Evolutionary conservation across 2,797 vertebrate genomes (phyloP).

Genomic region (Picus viridis): DNA sequence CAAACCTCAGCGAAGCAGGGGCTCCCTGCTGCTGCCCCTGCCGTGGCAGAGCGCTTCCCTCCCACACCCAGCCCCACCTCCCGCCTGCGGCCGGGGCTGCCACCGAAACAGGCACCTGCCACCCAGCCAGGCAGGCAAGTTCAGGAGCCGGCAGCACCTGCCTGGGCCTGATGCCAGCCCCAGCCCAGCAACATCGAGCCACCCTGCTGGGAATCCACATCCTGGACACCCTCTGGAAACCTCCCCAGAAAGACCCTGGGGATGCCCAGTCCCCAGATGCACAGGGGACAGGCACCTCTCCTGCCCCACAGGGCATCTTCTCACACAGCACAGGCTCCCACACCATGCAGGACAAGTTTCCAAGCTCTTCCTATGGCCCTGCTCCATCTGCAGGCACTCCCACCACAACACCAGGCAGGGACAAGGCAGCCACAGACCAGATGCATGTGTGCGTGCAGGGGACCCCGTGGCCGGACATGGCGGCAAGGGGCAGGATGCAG

Average conservation of each 20-base stretch:
- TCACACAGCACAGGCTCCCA: fast-evolving
- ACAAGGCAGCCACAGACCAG: background rate
- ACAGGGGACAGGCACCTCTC: background rate
- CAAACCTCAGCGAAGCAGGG: background rate
- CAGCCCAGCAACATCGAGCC: background rate
- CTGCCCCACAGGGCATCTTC: background rate
- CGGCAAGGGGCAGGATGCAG: constrained; percentile 26
- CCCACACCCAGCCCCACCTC: constrained; percentile 65
- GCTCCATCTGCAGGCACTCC: background rate
- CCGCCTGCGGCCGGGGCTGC: constrained; percentile 46
- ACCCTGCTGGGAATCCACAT: background rate
- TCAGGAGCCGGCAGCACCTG: constrained; percentile 56
- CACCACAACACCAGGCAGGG: background rate
- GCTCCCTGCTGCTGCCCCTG: background rate
- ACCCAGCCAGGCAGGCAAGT: constrained; percentile 52
- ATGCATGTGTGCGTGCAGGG: background rate
- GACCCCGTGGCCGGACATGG: background rate
- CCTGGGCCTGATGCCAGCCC: background rate
- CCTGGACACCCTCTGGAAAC: background rate
- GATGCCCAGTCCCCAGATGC: background rate
- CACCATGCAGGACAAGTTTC: background rate
- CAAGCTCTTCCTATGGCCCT: background rate
- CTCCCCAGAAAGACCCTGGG: background rate
- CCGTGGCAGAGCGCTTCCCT: background rate
- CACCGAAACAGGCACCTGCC: constrained; percentile 59